phyloP scores from a whole-genome alignment of 2,888 invertebrate genomes.

The Chalcosyrphus nemorum region DNA sequence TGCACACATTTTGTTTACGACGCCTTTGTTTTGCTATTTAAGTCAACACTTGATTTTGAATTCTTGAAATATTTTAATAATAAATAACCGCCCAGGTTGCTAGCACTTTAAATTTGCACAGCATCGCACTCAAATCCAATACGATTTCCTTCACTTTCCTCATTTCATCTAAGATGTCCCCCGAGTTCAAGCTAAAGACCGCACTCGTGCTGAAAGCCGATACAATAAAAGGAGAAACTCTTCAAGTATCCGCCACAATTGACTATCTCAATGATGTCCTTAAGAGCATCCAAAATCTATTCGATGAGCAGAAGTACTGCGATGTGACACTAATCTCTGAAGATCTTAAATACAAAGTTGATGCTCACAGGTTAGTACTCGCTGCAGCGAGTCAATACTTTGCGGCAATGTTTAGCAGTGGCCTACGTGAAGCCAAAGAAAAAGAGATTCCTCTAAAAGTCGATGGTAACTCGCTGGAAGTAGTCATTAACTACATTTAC shows the following conservation, averaged over 20 bases:
- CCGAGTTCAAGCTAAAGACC: background rate
- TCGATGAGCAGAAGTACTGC: background rate
- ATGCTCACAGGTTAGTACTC: background rate
- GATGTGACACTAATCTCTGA: background rate
- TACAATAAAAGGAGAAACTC: background rate
- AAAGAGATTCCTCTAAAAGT: background rate
- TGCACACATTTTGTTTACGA: background rate
- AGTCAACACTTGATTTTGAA: no score
- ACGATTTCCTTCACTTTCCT: no score
- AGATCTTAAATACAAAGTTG: background rate
- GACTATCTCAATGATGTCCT: background rate
- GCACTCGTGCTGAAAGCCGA: background rate
- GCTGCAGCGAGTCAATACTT: background rate
- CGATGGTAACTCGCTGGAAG: background rate
- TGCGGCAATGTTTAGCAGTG: background rate
- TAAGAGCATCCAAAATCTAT: background rate
- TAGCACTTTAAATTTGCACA: no score
- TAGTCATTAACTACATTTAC: conserved; percentile 9
- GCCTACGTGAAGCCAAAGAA: background rate
- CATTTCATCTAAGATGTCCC: background rate
- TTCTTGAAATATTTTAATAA: no score
- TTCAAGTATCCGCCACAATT: background rate
- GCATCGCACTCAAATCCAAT: no score
- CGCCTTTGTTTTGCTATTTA: background rate
- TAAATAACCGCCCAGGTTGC: no score